phyloP scores from a whole-genome alignment of 2,113 vertebrate species.

The Formicarius rufipectus region DNA sequence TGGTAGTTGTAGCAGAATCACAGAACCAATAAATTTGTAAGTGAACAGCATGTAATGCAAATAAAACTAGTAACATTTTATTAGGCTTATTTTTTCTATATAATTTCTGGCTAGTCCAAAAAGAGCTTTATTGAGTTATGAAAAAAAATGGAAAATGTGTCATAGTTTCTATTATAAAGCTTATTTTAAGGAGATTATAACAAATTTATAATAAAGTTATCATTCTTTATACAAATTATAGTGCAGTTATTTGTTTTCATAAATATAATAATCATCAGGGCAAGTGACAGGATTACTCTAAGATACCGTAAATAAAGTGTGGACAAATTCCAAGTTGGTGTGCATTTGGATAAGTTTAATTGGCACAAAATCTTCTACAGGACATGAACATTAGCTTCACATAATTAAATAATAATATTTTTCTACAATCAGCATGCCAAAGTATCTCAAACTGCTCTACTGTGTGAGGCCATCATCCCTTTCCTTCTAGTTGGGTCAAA shows the following conservation, averaged over 20 bases:
- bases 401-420: constrained; percentile 35
- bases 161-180: not conserved
- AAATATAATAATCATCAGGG: not conserved
- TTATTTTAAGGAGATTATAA: not conserved
- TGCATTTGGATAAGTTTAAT: not conserved
- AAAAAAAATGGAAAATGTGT: not conserved
- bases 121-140: not conserved
- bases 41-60: not conserved
- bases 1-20: not conserved
- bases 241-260: not conserved
- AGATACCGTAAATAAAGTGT: not conserved
- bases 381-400: not conserved
- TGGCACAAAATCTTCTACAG: not conserved
- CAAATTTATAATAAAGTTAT: not conserved
- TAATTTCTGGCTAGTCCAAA: not conserved
- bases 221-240: not conserved
- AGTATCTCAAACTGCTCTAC: not conserved
- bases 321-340: not conserved
- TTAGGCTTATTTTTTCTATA: not conserved
- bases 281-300: not conserved
- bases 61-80: not conserved
- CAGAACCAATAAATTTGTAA: not conserved
- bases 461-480: not conserved
- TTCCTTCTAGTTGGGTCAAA: not conserved
- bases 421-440: not conserved